Conservation (phyloP, 2,888 invertebrate genomes). For the Caenorhabditis wallacei region DNA sequence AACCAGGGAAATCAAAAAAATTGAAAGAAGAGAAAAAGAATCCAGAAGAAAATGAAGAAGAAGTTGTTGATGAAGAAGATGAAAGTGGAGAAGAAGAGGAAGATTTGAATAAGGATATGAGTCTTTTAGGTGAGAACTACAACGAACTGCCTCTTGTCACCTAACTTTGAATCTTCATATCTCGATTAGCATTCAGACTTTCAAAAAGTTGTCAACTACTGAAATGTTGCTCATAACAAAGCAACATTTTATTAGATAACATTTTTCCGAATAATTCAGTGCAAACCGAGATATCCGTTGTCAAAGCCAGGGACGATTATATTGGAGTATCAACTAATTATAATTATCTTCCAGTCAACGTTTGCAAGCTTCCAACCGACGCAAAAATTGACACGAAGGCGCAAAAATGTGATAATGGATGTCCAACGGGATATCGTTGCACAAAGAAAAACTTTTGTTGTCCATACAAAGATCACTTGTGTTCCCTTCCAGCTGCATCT, state of each 20-base stretch:
- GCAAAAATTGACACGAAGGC: conserved; percentile 68
- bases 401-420: conserved; percentile 66
- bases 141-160: too few species aligned
- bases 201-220: too few species aligned
- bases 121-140: conserved; percentile 36
- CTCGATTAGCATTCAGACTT: too few species aligned
- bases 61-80: conserved; percentile 24
- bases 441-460: conserved; percentile 73
- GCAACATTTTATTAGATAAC: too few species aligned
- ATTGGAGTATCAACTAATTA: too few species aligned
- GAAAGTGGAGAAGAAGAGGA: conserved; percentile 40
- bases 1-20: conserved; percentile 30
- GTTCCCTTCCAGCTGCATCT: conserved; percentile 72
- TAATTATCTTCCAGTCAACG: conserved; percentile 52
- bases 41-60: conserved; percentile 17
- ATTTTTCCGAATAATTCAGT: too few species aligned
- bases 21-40: conserved; percentile 24
- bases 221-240: background rate
- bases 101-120: conserved; percentile 51
- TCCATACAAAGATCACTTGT: conserved; percentile 77
- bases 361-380: conserved; percentile 68
- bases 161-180: too few species aligned
- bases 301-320: too few species aligned
- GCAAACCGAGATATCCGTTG: too few species aligned
- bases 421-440: conserved; percentile 67